Evolutionary conservation across 2,888 invertebrate genomes (phyloP).

Genomic region (Masnerella sp.): DNA sequence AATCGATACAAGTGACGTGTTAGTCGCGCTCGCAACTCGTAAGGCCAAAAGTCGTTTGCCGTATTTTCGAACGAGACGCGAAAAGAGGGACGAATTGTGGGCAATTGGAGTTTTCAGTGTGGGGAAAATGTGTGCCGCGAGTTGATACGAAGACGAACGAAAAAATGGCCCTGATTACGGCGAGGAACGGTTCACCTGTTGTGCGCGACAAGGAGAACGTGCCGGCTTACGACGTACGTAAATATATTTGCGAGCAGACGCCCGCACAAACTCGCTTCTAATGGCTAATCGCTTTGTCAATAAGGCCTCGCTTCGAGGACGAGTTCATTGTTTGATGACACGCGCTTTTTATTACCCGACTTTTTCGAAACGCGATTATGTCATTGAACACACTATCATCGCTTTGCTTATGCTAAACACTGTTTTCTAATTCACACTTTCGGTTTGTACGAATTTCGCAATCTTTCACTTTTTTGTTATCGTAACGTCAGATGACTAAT

Average conservation of each 20-base stretch:
- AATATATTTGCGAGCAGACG: slow-evolving; percentile 49
- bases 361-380: slow-evolving; percentile 38
- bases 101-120: no score
- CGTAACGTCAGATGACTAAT: no score
- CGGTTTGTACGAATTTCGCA: no score
- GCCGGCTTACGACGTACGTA: slow-evolving; percentile 84
- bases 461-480: no score
- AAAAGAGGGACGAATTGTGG: slow-evolving; percentile 1
- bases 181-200: slow-evolving; percentile 83
- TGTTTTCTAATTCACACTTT: no score
- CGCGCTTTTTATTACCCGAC: slow-evolving; percentile 1
- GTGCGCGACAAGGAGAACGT: slow-evolving; percentile 83
- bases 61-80: no score
- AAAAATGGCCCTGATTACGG: slow-evolving; percentile 78
- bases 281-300: slow-evolving; percentile 40
- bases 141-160: slow-evolving; percentile 31
- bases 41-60: no score
- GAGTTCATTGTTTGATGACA: slow-evolving; percentile 31
- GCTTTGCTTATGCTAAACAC: no score
- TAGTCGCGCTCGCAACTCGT: slow-evolving; percentile 18
- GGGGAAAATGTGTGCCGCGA: slow-evolving; percentile 13
- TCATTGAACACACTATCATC: no score
- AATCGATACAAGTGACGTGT: slow-evolving; percentile 24
- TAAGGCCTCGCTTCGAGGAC: slow-evolving; percentile 49
- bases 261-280: slow-evolving; percentile 24